Evolutionary conservation across 2,797 vertebrate genomes (phyloP).

Genomic region (Anableps anableps): DNA sequence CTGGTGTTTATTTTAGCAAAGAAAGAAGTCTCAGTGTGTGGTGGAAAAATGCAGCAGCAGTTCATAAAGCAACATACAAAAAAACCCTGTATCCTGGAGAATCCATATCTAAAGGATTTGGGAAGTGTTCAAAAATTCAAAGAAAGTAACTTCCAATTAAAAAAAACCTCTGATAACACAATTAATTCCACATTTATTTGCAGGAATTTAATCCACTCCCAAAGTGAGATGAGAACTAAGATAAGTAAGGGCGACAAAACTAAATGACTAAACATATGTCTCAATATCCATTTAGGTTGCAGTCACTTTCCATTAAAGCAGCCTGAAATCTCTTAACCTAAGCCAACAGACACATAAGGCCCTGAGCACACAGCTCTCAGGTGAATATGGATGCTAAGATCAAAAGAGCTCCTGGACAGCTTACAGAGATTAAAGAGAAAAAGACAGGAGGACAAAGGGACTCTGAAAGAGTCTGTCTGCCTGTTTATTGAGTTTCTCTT

Average conservation of each 20-base stretch:
- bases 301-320: conserved; percentile 44
- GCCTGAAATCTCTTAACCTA: conserved; percentile 19
- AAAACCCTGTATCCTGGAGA: background rate
- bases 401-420: conserved; percentile 43
- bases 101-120: background rate
- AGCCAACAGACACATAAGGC: conserved; percentile 16
- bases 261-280: conserved; percentile 6
- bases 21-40: background rate
- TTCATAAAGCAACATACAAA: background rate
- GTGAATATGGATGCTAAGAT: conserved; percentile 32
- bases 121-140: background rate
- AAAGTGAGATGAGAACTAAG: background rate
- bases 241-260: background rate
- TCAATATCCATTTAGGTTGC: conserved; percentile 20
- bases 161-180: background rate
- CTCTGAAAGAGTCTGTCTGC: conserved; percentile 26
- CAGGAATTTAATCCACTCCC: background rate
- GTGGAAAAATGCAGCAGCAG: background rate
- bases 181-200: background rate
- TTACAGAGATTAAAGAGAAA: conserved; percentile 51
- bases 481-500: conserved; percentile 19
- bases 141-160: background rate
- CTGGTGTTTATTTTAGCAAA: conserved; percentile 14
- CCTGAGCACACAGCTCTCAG: conserved; percentile 37
- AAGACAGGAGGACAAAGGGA: conserved; percentile 43